Evolutionary conservation across 1,140 invertebrate species (phyloP).

Genomic region (Rhizoglyphus robini): DNA sequence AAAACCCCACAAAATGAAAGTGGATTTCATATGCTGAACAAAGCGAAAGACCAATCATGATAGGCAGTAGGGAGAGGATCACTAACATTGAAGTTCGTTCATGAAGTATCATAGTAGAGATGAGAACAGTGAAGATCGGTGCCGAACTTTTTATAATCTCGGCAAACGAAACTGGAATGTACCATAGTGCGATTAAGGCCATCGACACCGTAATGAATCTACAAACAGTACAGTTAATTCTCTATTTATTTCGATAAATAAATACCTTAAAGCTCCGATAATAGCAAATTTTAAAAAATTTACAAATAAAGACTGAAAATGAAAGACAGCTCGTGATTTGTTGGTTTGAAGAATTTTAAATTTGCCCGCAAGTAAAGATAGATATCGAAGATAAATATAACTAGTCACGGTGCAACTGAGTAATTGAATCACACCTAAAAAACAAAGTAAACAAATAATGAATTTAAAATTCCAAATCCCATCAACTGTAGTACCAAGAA

Average conservation of each 20-base stretch:
- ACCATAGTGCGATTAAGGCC: constrained; percentile 62
- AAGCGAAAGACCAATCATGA: constrained; percentile 69
- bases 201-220: constrained; percentile 58
- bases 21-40: constrained; percentile 67
- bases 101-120: constrained; percentile 52
- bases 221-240: constrained; percentile 25
- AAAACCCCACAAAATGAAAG: constrained; percentile 59
- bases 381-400: constrained; percentile 53
- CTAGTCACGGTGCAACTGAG: constrained; percentile 59
- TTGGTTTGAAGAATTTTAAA: neutral
- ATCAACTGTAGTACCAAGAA: constrained; percentile 47
- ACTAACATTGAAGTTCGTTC: constrained; percentile 60
- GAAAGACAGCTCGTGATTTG: neutral
- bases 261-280: constrained; percentile 55
- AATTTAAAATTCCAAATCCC: constrained; percentile 6
- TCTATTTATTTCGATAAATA: constrained; percentile 11
- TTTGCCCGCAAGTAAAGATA: constrained; percentile 26
- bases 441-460: constrained; percentile 11
- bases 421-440: constrained; percentile 48
- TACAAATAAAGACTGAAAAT: constrained; percentile 31
- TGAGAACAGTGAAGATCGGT: constrained; percentile 65
- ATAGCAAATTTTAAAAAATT: constrained; percentile 59
- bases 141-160: constrained; percentile 75
- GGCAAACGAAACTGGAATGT: constrained; percentile 69
- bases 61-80: constrained; percentile 60